Evolutionary conservation across 2,888 invertebrate species (phyloP).

Genomic region (Metellina segmentata): DNA sequence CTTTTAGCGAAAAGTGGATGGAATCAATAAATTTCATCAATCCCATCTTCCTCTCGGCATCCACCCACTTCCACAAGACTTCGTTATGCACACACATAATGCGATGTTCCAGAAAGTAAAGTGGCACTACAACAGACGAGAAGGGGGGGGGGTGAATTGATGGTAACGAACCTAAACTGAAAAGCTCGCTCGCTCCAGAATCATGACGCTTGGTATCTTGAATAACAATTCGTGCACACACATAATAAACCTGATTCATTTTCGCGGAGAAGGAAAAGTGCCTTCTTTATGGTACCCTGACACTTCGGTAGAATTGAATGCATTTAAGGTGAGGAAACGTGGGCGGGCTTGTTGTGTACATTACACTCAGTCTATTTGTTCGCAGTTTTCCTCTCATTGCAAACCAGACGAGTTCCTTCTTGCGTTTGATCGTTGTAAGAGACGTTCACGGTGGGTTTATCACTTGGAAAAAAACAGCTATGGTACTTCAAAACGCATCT

Average conservation of each 20-base stretch:
- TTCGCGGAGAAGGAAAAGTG: conserved; percentile 14
- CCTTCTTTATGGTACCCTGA: neutral
- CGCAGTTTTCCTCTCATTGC: neutral
- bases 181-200: too few species aligned
- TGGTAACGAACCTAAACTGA: too few species aligned
- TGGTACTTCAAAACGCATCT: neutral
- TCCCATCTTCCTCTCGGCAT: too few species aligned
- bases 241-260: conserved; percentile 36
- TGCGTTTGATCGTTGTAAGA: neutral
- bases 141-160: too few species aligned
- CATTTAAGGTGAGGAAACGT: neutral
- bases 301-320: neutral
- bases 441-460: neutral
- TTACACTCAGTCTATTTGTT: neutral
- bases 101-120: too few species aligned
- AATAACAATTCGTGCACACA: conserved; percentile 1
- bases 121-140: too few species aligned
- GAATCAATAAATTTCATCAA: too few species aligned
- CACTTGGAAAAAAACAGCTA: neutral
- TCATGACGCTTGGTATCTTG: too few species aligned
- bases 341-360: neutral
- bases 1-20: too few species aligned
- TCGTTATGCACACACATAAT: too few species aligned
- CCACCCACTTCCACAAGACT: too few species aligned
- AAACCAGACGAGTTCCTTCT: neutral